These are phyloP conservation scores for Sphecodes monilicornis DNA, from an alignment of 2,888 invertebrate species.

Conservation along the genomic window DNA sequence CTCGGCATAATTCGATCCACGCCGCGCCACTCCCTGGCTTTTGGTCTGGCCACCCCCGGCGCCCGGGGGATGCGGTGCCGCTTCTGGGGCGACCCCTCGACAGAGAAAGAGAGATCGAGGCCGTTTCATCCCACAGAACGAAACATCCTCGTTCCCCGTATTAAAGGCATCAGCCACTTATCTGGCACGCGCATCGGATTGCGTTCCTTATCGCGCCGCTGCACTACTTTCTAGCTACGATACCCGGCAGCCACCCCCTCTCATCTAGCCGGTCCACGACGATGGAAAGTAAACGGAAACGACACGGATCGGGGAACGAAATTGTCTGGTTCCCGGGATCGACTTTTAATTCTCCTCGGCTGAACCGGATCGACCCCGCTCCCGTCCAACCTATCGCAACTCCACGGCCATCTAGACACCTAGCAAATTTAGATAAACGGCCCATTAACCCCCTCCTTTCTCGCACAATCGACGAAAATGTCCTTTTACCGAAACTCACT, in stretches of 20 bases:
- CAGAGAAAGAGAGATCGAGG: slow-evolving; percentile 13
- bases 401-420: not conserved
- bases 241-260: slow-evolving; percentile 34
- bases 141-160: slow-evolving; percentile 72
- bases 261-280: slow-evolving; percentile 17
- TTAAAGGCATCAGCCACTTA: slow-evolving; percentile 83
- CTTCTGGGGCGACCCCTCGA: slow-evolving; percentile 71
- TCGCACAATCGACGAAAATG: not conserved
- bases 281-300: slow-evolving; percentile 27
- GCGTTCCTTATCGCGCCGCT: slow-evolving; percentile 83
- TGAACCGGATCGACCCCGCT: not conserved
- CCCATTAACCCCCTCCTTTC: not conserved
- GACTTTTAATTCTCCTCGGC: slow-evolving; percentile 27
- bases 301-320: slow-evolving; percentile 27
- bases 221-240: slow-evolving; percentile 82
- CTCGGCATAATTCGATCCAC: slow-evolving; percentile 81
- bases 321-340: slow-evolving; percentile 21
- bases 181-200: slow-evolving; percentile 85
- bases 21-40: slow-evolving; percentile 63
- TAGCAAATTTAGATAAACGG: not conserved
- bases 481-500: not conserved
- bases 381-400: not conserved
- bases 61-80: slow-evolving; percentile 78
- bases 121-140: slow-evolving; percentile 73
- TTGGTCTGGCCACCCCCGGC: slow-evolving; percentile 58